Evolutionary conservation across 2,797 vertebrate species (phyloP).

Genomic region (Syncerus caffer): DNA sequence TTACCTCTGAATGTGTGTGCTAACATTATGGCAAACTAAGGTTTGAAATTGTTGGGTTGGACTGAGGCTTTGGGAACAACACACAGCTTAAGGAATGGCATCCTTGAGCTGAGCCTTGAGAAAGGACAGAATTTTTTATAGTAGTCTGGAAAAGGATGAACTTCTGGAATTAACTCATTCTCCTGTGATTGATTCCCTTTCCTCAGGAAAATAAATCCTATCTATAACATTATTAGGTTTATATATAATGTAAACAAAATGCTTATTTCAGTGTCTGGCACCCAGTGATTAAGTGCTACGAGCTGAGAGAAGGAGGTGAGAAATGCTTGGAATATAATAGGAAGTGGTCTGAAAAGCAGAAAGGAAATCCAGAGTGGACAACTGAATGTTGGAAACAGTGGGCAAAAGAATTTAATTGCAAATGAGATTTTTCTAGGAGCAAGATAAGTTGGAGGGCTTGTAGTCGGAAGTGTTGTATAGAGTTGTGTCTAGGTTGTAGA

Average conservation of each 20-base stretch:
- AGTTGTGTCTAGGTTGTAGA: not conserved
- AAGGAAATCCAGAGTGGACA: not conserved
- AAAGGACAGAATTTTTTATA: not conserved
- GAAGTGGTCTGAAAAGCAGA: not conserved
- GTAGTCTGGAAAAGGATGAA: not conserved
- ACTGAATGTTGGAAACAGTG: not conserved
- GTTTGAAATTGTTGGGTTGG: not conserved
- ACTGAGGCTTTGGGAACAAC: not conserved
- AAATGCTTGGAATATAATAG: not conserved
- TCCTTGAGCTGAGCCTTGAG: not conserved
- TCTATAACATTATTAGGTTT: not conserved
- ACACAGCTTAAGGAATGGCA: not conserved
- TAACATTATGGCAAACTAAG: not conserved
- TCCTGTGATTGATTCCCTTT: not conserved
- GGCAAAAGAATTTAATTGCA: not conserved
- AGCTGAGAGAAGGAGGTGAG: not conserved
- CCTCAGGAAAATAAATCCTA: not conserved
- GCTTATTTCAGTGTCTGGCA: not conserved
- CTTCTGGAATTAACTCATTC: not conserved
- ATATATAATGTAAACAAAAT: not conserved
- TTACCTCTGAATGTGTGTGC: not conserved
- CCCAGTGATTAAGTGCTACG: not conserved
- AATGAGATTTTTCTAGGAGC: not conserved
- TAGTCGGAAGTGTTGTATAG: not conserved
- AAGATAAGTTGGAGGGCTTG: not conserved